Conservation (phyloP, 2,113 vertebrate genomes). For the Halichoerus grypus region DNA sequence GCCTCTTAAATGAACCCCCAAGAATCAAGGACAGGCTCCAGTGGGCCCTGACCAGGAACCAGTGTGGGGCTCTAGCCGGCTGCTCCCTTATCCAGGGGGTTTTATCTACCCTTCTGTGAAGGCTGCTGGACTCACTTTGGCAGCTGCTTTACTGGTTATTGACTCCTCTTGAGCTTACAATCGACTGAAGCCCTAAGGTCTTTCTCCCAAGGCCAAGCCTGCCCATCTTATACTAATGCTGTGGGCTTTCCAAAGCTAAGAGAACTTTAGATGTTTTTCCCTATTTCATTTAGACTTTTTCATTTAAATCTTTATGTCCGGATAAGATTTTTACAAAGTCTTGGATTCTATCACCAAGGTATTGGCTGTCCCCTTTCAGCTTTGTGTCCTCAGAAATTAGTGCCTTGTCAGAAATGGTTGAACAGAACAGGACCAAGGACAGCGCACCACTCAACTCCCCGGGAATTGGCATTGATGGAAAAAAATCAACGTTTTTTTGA, state of each 20-base stretch:
- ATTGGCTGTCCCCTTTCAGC: background rate
- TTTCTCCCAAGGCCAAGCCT: background rate
- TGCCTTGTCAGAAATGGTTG: background rate
- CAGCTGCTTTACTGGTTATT: background rate
- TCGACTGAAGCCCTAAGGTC: background rate
- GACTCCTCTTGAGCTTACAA: background rate
- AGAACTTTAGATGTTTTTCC: background rate
- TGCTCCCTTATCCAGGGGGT: background rate
- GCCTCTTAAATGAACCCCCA: background rate
- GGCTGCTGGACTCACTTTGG: background rate
- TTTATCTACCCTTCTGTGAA: background rate
- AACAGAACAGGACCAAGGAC: background rate
- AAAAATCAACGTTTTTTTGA: background rate
- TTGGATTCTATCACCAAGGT: background rate
- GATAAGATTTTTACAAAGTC: background rate
- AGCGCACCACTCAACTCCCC: rapidly evolving
- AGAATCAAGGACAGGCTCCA: background rate
- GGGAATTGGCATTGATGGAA: background rate
- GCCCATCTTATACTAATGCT: too few species aligned
- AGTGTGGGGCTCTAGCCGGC: rapidly evolving
- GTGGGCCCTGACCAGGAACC: background rate
- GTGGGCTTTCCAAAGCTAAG: background rate
- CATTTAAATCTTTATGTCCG: background rate
- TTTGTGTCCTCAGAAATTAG: background rate
- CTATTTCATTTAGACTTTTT: background rate